phyloP scores from a whole-genome alignment of 2,113 vertebrate genomes.

The Siphamia tubifer region DNA sequence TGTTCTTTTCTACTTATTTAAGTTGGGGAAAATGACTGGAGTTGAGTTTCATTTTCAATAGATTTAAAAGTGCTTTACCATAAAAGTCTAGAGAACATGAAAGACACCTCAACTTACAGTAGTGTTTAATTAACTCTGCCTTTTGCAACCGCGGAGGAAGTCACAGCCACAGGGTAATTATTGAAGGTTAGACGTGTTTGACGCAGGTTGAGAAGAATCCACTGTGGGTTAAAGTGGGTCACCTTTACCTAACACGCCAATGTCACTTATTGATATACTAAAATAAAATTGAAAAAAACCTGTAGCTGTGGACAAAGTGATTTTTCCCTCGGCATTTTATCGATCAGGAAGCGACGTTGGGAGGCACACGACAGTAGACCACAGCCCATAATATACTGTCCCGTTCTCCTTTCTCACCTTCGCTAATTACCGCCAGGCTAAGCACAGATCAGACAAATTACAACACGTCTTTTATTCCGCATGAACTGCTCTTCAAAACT shows the following conservation, averaged over 20 bases:
- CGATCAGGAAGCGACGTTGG: background rate
- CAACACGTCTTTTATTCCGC: constrained; percentile 17
- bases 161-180: background rate
- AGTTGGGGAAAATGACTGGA: too few relatives aligned
- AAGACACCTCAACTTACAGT: background rate
- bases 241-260: background rate
- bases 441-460: constrained; percentile 23
- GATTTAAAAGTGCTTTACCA: background rate
- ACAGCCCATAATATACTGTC: background rate
- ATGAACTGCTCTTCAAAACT: constrained; percentile 29
- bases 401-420: constrained; percentile 3
- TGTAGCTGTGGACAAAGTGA: background rate
- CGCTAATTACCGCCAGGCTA: constrained; percentile 34
- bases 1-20: too few relatives aligned
- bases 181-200: background rate
- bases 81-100: background rate
- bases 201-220: background rate
- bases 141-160: background rate
- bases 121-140: background rate
- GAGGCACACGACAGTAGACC: background rate
- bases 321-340: background rate
- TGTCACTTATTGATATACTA: background rate
- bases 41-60: too few relatives aligned
- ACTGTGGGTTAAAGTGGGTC: background rate
- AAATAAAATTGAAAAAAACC: background rate